Conservation (phyloP, 2,888 invertebrate species). For the Notodonta dromedarius region DNA sequence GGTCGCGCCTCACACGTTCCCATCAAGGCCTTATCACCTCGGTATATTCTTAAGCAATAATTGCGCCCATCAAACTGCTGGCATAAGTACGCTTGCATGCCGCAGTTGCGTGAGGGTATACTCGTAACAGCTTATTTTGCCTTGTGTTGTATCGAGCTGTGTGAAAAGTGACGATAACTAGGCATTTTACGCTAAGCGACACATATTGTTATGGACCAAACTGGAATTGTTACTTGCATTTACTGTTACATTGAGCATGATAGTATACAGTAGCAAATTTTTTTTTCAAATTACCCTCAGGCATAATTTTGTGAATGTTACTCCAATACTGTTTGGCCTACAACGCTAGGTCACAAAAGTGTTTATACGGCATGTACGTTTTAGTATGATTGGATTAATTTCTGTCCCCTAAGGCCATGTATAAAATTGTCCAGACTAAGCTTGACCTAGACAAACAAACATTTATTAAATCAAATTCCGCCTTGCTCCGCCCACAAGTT, state of each 20-base stretch:
- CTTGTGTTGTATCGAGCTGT: constrained; percentile 21
- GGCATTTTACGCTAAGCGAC: no score
- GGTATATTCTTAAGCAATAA: constrained; percentile 35
- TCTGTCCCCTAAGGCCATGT: background rate
- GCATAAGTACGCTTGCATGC: constrained; percentile 65
- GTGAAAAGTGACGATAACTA: background rate
- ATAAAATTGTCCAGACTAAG: background rate
- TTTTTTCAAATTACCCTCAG: no score
- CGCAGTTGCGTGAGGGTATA: constrained; percentile 53
- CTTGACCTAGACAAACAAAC: background rate
- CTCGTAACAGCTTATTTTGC: constrained; percentile 49
- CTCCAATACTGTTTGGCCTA: no score
- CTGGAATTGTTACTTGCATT: no score
- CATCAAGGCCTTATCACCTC: constrained; percentile 23
- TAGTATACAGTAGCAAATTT: no score
- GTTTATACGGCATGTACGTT: no score
- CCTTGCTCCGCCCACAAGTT: background rate
- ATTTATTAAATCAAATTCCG: constrained; percentile 1
- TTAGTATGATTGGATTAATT: background rate
- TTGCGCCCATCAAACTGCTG: constrained; percentile 42
- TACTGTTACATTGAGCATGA: no score
- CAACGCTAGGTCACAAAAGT: no score
- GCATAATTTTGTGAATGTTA: no score
- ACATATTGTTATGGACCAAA: no score
- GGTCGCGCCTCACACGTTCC: background rate